phyloP scores from a whole-genome alignment of 2,113 vertebrate genomes.

The Balaenoptera acutorostrata region DNA sequence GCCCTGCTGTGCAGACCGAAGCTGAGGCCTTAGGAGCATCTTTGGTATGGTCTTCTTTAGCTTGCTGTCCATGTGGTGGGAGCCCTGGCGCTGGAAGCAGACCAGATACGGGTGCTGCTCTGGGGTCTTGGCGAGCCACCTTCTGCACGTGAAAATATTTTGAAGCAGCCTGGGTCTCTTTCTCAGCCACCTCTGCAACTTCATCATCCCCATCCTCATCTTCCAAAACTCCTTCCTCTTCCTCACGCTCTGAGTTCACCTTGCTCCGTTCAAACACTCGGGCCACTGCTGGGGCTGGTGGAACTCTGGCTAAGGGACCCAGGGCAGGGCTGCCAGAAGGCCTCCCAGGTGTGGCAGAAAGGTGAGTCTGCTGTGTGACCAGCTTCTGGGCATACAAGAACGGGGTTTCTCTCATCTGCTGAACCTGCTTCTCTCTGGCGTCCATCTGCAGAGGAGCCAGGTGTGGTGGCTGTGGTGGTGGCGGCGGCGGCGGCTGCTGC shows the following conservation, averaged over 20 bases:
- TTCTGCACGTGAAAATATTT: constrained; percentile 88
- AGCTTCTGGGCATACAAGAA: constrained; percentile 89
- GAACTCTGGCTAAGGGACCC: constrained; percentile 78
- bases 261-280: constrained; percentile 75
- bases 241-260: constrained; percentile 86
- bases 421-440: constrained; percentile 85
- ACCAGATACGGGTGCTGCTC: constrained; percentile 76
- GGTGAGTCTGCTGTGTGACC: constrained; percentile 85
- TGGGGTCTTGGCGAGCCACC: constrained; percentile 74
- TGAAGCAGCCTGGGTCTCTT: constrained; percentile 73
- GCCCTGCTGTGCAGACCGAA: constrained; percentile 78
- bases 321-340: constrained; percentile 73
- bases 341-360: constrained; percentile 83
- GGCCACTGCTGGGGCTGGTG: constrained; percentile 68
- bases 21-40: constrained; percentile 79
- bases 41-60: constrained; percentile 87
- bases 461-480: constrained; percentile 78
- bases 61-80: constrained; percentile 66
- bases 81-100: constrained; percentile 54
- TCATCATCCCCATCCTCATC: constrained; percentile 82
- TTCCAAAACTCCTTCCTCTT: constrained; percentile 86
- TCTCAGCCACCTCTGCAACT: constrained; percentile 67
- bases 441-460: constrained; percentile 88
- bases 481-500: constrained; percentile 87
- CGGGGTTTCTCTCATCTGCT: constrained; percentile 88